These are phyloP conservation scores for Gulo gulo DNA, from an alignment of 2,113 vertebrate species.

Conservation along the genomic window DNA sequence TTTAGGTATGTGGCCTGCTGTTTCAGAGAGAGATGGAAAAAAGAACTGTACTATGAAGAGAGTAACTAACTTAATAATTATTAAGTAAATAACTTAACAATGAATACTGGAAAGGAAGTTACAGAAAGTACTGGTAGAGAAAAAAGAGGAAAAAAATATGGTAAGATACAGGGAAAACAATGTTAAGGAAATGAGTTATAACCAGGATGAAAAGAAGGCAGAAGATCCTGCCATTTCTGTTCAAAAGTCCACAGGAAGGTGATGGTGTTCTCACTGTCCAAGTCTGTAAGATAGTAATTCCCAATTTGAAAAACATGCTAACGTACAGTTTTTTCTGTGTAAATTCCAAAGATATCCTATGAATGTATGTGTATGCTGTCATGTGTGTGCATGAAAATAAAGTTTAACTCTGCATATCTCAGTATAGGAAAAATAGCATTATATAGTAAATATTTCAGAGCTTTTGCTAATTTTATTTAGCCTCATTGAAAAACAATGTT, in stretches of 20 bases:
- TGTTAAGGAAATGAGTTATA: background rate
- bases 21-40: background rate
- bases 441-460: background rate
- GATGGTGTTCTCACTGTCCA: background rate
- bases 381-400: background rate
- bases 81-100: background rate
- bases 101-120: background rate
- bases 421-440: background rate
- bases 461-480: background rate
- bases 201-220: background rate
- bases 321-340: background rate
- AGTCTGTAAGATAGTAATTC: background rate
- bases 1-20: background rate
- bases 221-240: background rate
- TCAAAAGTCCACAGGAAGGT: background rate
- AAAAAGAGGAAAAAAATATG: background rate
- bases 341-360: background rate
- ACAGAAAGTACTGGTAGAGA: background rate
- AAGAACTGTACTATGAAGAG: background rate
- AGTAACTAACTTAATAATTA: background rate
- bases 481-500: background rate
- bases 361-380: background rate
- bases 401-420: background rate
- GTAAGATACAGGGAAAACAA: background rate
- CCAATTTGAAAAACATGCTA: background rate